Base-by-base conservation (phyloP, 64 coral and sea anemone species). In the Anthopleura sola region DNA sequence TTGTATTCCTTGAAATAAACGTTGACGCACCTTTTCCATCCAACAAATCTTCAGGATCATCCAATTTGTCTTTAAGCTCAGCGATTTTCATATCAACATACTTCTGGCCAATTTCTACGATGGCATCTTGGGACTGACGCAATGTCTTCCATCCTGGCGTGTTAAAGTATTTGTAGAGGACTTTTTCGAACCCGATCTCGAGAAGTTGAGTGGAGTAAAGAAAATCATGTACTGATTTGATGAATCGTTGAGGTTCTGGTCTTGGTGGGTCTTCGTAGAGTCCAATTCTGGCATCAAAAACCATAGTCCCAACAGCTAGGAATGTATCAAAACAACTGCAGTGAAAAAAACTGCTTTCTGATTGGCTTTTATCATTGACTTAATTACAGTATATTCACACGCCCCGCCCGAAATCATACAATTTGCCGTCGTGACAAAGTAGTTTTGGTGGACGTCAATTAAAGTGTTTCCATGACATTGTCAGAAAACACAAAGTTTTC, bases 201-300 rank as follows among this genome's bases (percentile, higher is more conserved):
- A 90, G 55, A 39, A 85, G 37, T 24, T 90, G 83, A 7, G 82
- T 78, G 2, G 40, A 21, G 18, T 15, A 13, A 31, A 90, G 75
- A 3, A 85, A 85, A 0, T 85, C 54, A 15, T 85, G 82, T 40
- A 80, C 37, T 12, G 32, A 53, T n/a, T 48, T 7, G 24, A 90
- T 90, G 75, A 78, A 85, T 21, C 37, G 34, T 75, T 78, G n/a
- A 0, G 71, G 68, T 78, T 85, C 83, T n/a, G 53, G 17, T 64
- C 47, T 55, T 8, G 89, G 89, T 24, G 82, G 83, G 36, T 90
- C 89, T 62, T 78, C 51, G 51, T 90, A 90, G 0, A 90, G 28
- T n/a, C 89, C 89, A 11, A 90, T 75, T 3, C 83, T 79, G 33
- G 82, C 37, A 68, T 90, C 89, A 80, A 90, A 90, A 28, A 81